These are phyloP conservation scores for Xenotilapia flavipinnis DNA, from an alignment of 2,113 vertebrate species.

Conservation along the genomic window DNA sequence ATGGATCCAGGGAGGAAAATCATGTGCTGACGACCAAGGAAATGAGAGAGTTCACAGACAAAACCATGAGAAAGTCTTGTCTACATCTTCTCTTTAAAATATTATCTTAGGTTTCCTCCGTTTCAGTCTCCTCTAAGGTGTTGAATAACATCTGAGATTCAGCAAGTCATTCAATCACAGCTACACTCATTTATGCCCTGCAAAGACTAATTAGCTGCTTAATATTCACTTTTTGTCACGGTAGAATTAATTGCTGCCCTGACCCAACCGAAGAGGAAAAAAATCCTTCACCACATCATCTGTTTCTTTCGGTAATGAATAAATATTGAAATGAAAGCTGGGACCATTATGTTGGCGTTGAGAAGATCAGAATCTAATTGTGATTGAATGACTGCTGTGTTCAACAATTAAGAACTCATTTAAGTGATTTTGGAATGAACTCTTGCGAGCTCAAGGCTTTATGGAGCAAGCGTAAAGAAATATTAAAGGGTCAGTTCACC, in stretches of 20 bases:
- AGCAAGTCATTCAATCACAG: constrained; percentile 2
- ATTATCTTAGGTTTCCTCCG: background rate
- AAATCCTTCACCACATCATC: background rate
- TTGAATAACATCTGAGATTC: background rate
- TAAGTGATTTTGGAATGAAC: background rate
- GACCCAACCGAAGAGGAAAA: background rate
- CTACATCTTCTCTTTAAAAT: background rate
- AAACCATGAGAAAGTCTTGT: background rate
- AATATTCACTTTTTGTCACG: constrained; percentile 24
- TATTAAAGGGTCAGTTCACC: background rate
- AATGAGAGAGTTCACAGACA: background rate
- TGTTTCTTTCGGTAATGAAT: background rate
- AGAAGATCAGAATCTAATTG: background rate
- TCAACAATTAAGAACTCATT: background rate
- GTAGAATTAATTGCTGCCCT: constrained; percentile 8
- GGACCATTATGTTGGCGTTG: background rate
- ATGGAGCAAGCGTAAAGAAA: background rate
- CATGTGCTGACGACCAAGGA: background rate
- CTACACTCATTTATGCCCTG: background rate
- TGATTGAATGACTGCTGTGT: constrained; percentile 5
- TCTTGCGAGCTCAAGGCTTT: background rate
- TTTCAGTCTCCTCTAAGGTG: background rate
- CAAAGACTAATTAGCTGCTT: constrained; percentile 28
- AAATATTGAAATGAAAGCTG: constrained; percentile 10
- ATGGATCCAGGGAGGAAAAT: background rate